phyloP scores from a whole-genome alignment of 2,113 vertebrate genomes.

The Pluvialis apricaria region DNA sequence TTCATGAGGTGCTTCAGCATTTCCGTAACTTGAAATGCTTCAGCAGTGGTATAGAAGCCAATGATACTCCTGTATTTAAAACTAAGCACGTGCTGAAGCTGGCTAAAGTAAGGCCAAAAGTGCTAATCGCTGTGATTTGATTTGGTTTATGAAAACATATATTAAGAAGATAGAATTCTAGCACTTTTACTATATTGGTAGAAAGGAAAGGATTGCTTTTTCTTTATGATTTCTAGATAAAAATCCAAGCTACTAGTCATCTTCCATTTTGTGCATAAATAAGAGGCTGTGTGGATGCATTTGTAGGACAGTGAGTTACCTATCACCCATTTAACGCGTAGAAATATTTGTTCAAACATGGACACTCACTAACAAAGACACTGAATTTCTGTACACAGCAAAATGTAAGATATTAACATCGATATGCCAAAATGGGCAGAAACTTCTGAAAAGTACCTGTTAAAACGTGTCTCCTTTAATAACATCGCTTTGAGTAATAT shows the following conservation, averaged over 20 bases:
- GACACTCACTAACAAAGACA: neutral
- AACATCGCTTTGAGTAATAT: neutral
- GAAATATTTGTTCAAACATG: neutral
- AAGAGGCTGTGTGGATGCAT: neutral
- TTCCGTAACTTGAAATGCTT: too few relatives aligned
- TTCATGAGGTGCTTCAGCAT: too few relatives aligned
- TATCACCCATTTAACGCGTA: neutral
- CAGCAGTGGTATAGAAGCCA: too few relatives aligned
- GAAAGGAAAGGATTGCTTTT: neutral
- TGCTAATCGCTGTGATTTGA: too few relatives aligned
- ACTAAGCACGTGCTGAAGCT: too few relatives aligned
- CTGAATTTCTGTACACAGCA: neutral
- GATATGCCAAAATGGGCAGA: neutral
- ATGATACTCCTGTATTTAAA: too few relatives aligned
- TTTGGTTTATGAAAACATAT: neutral
- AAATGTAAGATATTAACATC: neutral
- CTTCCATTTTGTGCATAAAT: neutral
- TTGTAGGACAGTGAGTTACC: neutral
- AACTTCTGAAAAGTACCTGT: neutral
- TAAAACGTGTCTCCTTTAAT: neutral
- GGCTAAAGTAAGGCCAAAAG: too few relatives aligned
- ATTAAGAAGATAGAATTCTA: neutral
- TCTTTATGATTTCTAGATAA: neutral
- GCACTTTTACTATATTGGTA: neutral
- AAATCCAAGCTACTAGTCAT: neutral